Base-by-base conservation (phyloP, 2,888 invertebrate genomes). In the Thereva nobilitata region DNA sequence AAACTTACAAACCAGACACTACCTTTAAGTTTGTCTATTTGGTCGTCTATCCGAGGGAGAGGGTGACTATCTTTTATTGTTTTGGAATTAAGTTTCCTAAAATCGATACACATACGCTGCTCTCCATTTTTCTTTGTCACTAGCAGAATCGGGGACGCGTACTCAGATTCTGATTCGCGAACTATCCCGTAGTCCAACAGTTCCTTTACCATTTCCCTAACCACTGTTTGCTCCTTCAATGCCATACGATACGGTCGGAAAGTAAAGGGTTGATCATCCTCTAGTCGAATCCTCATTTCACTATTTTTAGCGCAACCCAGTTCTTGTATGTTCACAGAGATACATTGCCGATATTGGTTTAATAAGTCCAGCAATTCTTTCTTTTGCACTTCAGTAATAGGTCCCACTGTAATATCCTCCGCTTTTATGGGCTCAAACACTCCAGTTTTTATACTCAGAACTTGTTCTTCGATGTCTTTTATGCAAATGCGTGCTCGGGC, bases 41-140 rank as follows among this genome's bases (percentile, higher is more conserved):
- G 72, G 10, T 78, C 76, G 12, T 75, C 72, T 4, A 78, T 74
- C 8, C 71, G 64, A 0, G 76, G 75, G 4, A 77, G 44, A 0
- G 77, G 76, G 59, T 75, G 75, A 4, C 71, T 55, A 64, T 78
- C 76, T 4, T 76, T 73, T 0, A 74, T 66, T 1, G 76, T 77
- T 0, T 70, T 67, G 4, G 64, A 57, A 67, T 79, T 79, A 5
- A 79, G 57, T 38, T 52, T 57, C 8, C 76, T 61, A 35, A 72
- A 78, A 66, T 74, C 75, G 1, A 76, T 71, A 52, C 72, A 73
- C 23, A 52, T 23, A 4, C 53, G 23, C 12, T 53, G 53, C 35
- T 53, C 53, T 34, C 35, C 53, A 23, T 53, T 53, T 3, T 53
- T 52, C 35, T 53, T 53, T 35, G 53, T 53, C 7, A 53, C 53